Percentiles rank a stretch among this genome's conserved stretches.
Conservation (phyloP, 2,888 invertebrate genomes). For the Diachrysia chrysitis region DNA sequence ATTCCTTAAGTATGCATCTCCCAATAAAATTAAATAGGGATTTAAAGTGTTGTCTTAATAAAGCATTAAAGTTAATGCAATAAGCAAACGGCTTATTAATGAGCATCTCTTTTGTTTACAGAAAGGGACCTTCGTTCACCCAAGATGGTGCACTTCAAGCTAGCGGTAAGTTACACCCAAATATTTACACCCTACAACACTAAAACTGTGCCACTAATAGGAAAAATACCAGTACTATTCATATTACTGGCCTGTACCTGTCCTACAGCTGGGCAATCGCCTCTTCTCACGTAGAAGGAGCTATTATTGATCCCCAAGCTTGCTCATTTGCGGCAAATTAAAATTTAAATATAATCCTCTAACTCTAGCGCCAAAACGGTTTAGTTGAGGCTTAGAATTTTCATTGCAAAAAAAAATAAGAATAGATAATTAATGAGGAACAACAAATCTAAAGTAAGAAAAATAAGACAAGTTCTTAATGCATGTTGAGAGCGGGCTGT, state of each 20-base stretch:
- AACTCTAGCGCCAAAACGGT: no score
- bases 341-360: no score
- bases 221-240: neutral
- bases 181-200: neutral
- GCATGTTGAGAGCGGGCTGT: neutral
- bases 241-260: no score
- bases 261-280: no score
- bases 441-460: neutral
- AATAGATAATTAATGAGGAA: neutral
- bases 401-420: neutral
- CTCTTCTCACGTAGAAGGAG: no score
- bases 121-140: conserved; percentile 57
- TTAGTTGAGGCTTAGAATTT: no score
- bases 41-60: no score
- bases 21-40: no score
- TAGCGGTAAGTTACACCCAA: conserved; percentile 64
- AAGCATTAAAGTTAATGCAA: no score
- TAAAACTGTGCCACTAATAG: neutral
- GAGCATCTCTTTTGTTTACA: conserved; percentile 53
- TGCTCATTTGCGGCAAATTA: no score
- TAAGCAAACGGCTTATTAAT: neutral
- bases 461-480: neutral
- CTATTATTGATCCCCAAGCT: no score
- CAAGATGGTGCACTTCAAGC: conserved; percentile 67
- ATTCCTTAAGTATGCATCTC: no score